Conservation (phyloP, 2,888 invertebrate genomes). For the Conistra vaccinii region DNA sequence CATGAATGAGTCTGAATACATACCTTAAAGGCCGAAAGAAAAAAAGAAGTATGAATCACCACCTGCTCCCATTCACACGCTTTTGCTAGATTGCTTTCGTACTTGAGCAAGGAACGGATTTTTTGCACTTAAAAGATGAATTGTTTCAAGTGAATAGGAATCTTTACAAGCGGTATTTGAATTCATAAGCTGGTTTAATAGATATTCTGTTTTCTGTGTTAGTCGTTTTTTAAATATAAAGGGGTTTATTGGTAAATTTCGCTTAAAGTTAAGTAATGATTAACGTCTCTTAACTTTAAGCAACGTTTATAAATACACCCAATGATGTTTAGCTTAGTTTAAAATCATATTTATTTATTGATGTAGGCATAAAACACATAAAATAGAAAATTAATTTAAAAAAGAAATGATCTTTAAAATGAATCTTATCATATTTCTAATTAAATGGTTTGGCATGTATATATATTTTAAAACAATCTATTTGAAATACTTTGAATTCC, state of each 20-base stretch:
- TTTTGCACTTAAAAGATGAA: conserved; percentile 77
- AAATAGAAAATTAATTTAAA: neutral
- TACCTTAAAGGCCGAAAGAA: conserved; percentile 49
- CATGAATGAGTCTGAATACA: conserved; percentile 52
- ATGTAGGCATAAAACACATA: neutral
- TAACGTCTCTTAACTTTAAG: neutral
- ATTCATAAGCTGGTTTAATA: conserved; percentile 35
- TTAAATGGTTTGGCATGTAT: neutral
- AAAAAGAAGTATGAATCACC: conserved; percentile 72
- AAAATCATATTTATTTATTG: neutral
- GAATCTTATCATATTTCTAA: too few relatives aligned
- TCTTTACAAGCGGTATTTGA: conserved; percentile 57
- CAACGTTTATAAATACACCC: neutral
- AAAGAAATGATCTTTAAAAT: neutral
- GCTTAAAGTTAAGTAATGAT: neutral
- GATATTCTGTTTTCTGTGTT: conserved; percentile 1
- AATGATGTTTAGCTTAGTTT: neutral
- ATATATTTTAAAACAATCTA: neutral
- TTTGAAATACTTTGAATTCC: neutral
- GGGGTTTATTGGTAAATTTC: neutral
- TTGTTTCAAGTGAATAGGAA: conserved; percentile 70
- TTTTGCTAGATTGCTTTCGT: conserved; percentile 80
- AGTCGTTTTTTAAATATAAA: neutral
- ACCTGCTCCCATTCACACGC: conserved; percentile 83
- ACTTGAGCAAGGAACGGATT: conserved; percentile 76